These are phyloP conservation scores for Catocala fraxini DNA, from an alignment of 2,888 invertebrate genomes.

Conservation along the genomic window DNA sequence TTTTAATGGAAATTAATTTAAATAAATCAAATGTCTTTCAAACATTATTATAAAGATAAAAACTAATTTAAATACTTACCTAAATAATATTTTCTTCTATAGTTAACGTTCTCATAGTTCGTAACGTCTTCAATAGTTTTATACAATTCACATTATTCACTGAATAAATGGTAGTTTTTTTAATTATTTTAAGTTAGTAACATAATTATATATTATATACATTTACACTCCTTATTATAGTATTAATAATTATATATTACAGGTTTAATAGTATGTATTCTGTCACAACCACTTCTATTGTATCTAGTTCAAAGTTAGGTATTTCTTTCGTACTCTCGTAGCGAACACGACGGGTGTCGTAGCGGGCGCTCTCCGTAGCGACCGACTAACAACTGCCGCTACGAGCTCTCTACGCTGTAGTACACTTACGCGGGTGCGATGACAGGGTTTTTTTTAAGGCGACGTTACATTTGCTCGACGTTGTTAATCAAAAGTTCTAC, in stretches of 20 bases:
- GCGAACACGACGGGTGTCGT: constrained; percentile 51
- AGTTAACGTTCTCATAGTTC: constrained; percentile 13
- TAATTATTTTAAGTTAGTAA: background rate
- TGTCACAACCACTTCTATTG: constrained; percentile 35
- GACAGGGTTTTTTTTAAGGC: constrained; percentile 27
- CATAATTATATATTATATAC: background rate
- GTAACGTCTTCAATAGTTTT: background rate
- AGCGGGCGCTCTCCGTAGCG: constrained; percentile 70
- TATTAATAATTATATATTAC: background rate
- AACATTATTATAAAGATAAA: background rate
- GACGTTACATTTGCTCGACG: constrained; percentile 8
- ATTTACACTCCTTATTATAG: constrained; percentile 8
- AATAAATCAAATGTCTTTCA: too few species aligned
- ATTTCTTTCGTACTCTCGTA: constrained; percentile 53
- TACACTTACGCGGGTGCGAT: constrained; percentile 30
- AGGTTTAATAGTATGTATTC: constrained; percentile 10
- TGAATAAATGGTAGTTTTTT: background rate
- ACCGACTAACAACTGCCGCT: constrained; percentile 73
- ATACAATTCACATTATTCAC: constrained; percentile 8
- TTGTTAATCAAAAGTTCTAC: background rate
- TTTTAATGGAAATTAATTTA: too few species aligned
- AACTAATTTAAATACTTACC: constrained; percentile 35
- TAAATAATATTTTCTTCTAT: constrained; percentile 19
- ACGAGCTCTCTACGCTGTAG: constrained; percentile 69
- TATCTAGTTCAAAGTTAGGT: constrained; percentile 43